Conservation (phyloP, 2,888 invertebrate species). For the Notodromas monacha region DNA sequence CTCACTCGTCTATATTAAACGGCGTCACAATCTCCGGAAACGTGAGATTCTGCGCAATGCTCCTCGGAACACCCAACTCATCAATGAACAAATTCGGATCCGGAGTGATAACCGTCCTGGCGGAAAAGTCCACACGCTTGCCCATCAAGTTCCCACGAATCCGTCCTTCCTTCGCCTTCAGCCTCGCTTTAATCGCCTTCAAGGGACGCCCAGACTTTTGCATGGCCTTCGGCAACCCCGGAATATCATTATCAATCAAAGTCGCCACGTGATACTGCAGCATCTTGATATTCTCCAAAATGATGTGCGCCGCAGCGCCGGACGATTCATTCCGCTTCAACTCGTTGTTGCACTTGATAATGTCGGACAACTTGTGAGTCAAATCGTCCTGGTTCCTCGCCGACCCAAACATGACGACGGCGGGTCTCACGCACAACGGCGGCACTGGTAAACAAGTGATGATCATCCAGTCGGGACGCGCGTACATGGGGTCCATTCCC, state of each 20-base stretch:
- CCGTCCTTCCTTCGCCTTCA: conserved; percentile 23
- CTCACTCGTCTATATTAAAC: conserved; percentile 24
- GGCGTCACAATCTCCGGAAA: conserved; percentile 26
- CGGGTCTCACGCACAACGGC: conserved; percentile 21
- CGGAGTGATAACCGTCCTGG: conserved; percentile 21
- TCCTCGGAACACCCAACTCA: conserved; percentile 22
- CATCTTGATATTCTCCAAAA: neutral
- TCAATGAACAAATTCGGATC: conserved; percentile 15
- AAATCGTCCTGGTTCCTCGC: conserved; percentile 20
- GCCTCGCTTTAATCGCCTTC: neutral
- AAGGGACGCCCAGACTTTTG: too few relatives aligned
- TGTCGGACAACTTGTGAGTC: neutral
- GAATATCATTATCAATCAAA: conserved; percentile 22
- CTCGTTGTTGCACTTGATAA: neutral
- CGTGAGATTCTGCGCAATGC: conserved; percentile 24
- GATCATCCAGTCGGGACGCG: conserved; percentile 98
- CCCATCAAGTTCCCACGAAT: conserved; percentile 26
- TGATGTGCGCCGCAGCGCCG: neutral
- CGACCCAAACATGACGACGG: conserved; percentile 23
- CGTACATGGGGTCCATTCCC: conserved; percentile 34
- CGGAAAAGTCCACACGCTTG: conserved; percentile 25
- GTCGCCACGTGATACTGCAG: conserved; percentile 25
- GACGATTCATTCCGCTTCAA: neutral
- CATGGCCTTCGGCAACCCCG: conserved; percentile 16
- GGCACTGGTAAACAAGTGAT: conserved; percentile 88